phyloP scores from a whole-genome alignment of 2,113 vertebrate species.

The Archilochus colubris region DNA sequence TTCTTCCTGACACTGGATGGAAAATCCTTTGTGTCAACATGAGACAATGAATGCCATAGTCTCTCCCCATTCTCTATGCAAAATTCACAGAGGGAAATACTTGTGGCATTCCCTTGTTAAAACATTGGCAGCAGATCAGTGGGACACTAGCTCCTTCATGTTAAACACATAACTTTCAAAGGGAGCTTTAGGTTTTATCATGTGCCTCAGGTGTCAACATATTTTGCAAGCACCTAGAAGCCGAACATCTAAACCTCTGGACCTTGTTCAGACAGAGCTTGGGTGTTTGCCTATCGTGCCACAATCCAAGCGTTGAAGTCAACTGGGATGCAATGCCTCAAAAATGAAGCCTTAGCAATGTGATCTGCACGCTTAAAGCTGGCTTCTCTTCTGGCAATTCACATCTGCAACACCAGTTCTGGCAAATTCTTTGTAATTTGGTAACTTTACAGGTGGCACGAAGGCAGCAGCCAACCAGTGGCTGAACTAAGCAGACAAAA shows the following conservation, averaged over 20 bases:
- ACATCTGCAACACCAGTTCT: neutral
- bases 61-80: neutral
- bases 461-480: neutral
- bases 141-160: slow-evolving; percentile 26
- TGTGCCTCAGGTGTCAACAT: slow-evolving; percentile 57
- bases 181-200: slow-evolving; percentile 47
- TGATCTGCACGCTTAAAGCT: neutral
- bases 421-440: neutral
- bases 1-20: neutral
- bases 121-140: slow-evolving; percentile 54
- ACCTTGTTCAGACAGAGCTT: slow-evolving; percentile 16
- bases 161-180: slow-evolving; percentile 54
- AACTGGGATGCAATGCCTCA: neutral
- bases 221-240: slow-evolving; percentile 51
- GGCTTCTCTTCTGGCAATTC: neutral
- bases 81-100: slow-evolving; percentile 16
- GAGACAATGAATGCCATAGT: neutral
- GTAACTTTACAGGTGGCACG: neutral
- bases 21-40: neutral
- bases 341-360: neutral
- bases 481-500: neutral
- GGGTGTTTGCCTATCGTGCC: neutral
- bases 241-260: slow-evolving; percentile 39
- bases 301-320: slow-evolving; percentile 15
- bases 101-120: slow-evolving; percentile 48